A percentile compares a stretch with the other conserved stretches of the same genome.
Evolutionary conservation across 2,113 vertebrate genomes (phyloP).

Genomic region (Elephas maximus): DNA sequence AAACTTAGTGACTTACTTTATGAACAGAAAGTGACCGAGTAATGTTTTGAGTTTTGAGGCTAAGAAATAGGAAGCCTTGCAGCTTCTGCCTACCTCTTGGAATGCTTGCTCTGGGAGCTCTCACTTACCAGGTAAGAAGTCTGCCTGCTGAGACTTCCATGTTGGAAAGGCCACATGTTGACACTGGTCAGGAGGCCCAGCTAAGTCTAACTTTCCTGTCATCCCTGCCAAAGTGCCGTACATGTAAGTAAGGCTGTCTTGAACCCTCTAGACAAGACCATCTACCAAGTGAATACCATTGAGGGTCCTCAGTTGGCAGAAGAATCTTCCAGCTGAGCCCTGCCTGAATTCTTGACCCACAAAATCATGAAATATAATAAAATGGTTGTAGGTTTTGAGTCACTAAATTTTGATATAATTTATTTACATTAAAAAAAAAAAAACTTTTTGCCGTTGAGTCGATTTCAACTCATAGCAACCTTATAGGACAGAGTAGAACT

Average conservation of each 20-base stretch:
- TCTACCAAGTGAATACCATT: neutral
- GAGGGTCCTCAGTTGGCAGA: neutral
- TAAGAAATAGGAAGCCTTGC: neutral
- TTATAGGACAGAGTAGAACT: too few relatives aligned
- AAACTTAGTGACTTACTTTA: neutral
- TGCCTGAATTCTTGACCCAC: neutral
- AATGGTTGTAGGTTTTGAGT: conserved; percentile 45
- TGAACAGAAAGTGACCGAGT: neutral
- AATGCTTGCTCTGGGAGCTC: neutral
- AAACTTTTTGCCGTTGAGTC: too few relatives aligned
- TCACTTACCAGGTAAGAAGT: neutral
- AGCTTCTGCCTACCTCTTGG: neutral
- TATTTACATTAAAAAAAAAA: too few relatives aligned
- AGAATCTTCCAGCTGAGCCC: neutral
- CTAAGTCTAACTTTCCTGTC: neutral
- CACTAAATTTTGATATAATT: neutral
- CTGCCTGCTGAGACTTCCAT: neutral
- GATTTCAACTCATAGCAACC: too few relatives aligned
- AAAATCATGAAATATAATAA: neutral
- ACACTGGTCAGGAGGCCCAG: neutral
- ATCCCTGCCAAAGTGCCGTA: neutral
- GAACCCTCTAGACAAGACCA: neutral
- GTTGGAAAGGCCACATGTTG: neutral
- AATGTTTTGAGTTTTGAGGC: neutral
- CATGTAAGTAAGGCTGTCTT: neutral